phyloP scores from a whole-genome alignment of 2,113 vertebrate species.

The Apodemus speciosus region DNA sequence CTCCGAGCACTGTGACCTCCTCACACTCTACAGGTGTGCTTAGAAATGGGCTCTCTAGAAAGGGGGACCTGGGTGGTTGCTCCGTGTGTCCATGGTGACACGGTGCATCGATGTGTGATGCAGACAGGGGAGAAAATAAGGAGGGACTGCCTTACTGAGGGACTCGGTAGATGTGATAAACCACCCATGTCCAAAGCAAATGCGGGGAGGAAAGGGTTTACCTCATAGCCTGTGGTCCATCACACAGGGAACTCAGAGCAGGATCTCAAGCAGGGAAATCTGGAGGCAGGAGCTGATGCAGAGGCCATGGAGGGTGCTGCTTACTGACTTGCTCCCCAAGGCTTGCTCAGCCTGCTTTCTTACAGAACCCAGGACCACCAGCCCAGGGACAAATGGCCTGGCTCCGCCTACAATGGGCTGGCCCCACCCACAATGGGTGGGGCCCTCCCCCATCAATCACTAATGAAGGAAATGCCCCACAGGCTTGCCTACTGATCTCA shows the following conservation, averaged over 20 bases:
- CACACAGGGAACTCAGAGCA: neutral
- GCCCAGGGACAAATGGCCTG: too few relatives aligned
- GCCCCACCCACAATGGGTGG: neutral
- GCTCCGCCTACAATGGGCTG: neutral
- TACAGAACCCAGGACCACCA: neutral
- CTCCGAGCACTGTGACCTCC: neutral
- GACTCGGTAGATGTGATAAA: neutral
- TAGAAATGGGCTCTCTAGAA: neutral
- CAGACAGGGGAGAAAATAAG: neutral
- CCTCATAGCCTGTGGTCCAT: neutral
- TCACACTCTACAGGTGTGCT: accelerated
- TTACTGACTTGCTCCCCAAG: neutral
- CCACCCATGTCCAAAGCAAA: neutral
- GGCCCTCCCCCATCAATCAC: neutral
- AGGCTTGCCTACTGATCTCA: neutral
- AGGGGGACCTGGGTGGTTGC: too few relatives aligned
- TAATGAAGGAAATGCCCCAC: neutral
- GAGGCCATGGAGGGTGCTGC: neutral
- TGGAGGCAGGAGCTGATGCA: neutral
- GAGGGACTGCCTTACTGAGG: neutral
- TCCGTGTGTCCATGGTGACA: neutral
- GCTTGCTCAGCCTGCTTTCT: conserved; percentile 1
- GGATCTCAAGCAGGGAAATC: neutral
- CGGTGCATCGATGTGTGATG: neutral
- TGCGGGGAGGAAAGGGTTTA: neutral